Percentiles rank a stretch among this genome's conserved stretches.
Evolutionary conservation across 2,797 vertebrate species (phyloP).

Genomic region (Anguilla megastoma): DNA sequence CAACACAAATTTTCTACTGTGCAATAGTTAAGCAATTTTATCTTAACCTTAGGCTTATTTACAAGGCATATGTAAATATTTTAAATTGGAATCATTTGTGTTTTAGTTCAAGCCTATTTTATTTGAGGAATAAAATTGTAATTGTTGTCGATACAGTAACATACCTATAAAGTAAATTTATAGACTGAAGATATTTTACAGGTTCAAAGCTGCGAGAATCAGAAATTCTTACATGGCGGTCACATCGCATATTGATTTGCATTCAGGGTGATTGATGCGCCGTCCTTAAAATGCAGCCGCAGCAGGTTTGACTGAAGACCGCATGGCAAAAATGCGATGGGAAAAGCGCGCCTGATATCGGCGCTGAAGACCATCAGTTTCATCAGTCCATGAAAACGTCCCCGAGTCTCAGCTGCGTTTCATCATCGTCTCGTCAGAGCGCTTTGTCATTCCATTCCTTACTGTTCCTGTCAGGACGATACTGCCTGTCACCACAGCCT

Average conservation of each 20-base stretch:
- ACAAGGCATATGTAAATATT: neutral
- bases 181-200: neutral
- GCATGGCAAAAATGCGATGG: neutral
- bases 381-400: neutral
- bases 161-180: neutral
- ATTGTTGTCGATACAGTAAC: neutral
- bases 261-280: neutral
- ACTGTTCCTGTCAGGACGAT: too few species aligned
- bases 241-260: slow-evolving; percentile 4
- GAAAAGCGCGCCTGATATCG: neutral
- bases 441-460: neutral
- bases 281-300: neutral
- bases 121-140: neutral
- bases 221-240: neutral
- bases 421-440: slow-evolving; percentile 52
- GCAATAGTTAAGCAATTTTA: neutral
- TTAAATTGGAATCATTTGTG: neutral
- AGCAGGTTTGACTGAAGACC: slow-evolving; percentile 1
- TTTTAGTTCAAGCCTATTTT: neutral
- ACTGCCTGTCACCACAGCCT: neutral
- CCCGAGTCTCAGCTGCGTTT: slow-evolving; percentile 40
- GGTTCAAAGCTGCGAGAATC: neutral
- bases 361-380: neutral
- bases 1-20: neutral
- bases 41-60: neutral